These are phyloP conservation scores for Nemopilema nomurai DNA, from an alignment of 30 jellyfish, hydroid and myxozoan species.

Conservation along the genomic window DNA sequence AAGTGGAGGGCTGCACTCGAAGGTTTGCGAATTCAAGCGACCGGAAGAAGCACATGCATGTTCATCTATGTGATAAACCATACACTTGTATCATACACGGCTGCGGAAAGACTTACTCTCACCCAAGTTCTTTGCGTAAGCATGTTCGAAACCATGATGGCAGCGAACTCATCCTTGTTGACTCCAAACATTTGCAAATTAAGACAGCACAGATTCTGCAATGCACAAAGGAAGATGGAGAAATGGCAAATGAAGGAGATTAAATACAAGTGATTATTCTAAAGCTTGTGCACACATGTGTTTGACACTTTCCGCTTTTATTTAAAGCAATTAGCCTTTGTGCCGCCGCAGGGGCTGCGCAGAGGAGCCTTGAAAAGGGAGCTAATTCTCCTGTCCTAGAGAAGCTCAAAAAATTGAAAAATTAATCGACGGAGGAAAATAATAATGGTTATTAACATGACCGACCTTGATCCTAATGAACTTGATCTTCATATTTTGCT, in stretches of 20 bases:
- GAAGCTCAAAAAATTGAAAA: too few species aligned
- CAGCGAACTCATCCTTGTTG: constrained; percentile 60
- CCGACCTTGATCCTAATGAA: too few species aligned
- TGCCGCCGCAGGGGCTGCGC: too few species aligned
- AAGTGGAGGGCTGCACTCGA: constrained; percentile 91
- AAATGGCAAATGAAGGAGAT: neutral
- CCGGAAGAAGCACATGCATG: constrained; percentile 96
- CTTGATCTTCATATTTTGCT: too few species aligned
- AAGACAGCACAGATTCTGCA: constrained; percentile 48
- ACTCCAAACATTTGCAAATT: constrained; percentile 48
- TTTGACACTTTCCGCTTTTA: neutral
- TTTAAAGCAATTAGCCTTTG: neutral
- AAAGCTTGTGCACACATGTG: neutral
- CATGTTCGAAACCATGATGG: constrained; percentile 80
- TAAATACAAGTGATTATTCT: neutral
- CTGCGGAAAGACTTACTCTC: constrained; percentile 81
- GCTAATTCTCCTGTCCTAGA: too few species aligned
- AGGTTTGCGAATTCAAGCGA: constrained; percentile 96
- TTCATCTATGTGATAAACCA: constrained; percentile 89
- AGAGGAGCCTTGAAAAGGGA: too few species aligned
- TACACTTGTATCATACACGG: constrained; percentile 80
- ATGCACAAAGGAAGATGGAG: constrained; percentile 27
- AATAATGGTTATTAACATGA: too few species aligned
- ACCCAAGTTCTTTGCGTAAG: constrained; percentile 78
- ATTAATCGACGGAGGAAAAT: too few species aligned